Evolutionary conservation across 2,888 invertebrate species (phyloP).

Genomic region (Uloborus plumipes): DNA sequence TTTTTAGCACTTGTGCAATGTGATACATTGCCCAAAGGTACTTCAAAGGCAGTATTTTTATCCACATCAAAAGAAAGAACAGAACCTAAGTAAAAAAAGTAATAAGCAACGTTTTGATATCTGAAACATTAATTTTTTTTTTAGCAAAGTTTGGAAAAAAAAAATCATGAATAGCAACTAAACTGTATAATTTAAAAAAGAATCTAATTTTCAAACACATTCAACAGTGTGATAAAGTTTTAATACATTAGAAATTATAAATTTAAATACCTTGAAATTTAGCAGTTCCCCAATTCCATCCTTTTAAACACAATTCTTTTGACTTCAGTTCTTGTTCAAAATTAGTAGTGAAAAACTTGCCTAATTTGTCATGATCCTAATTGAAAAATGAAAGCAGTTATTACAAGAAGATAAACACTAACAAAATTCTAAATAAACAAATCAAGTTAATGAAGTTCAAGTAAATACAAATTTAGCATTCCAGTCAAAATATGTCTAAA

Average conservation of each 20-base stretch:
- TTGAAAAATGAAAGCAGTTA: constrained; percentile 65
- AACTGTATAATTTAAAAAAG: too few species aligned
- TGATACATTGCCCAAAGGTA: constrained; percentile 95
- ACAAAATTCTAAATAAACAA: too few species aligned
- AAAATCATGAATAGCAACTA: too few species aligned
- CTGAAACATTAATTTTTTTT: background rate
- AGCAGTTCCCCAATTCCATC: constrained; percentile 99
- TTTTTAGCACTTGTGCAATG: constrained; percentile 97
- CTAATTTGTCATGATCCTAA: constrained; percentile 92
- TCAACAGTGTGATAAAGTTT: too few species aligned
- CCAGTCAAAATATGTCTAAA: too few species aligned
- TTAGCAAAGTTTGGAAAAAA: background rate
- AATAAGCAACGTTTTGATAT: background rate
- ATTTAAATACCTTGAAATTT: constrained; percentile 78
- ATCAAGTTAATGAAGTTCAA: too few species aligned
- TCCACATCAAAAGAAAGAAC: constrained; percentile 64
- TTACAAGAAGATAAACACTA: background rate
- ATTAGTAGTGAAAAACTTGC: constrained; percentile 86
- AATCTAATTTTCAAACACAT: too few species aligned
- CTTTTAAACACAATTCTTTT: constrained; percentile 92
- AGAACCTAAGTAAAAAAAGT: constrained; percentile 25
- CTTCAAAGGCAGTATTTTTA: constrained; percentile 85
- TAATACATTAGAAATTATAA: too few species aligned
- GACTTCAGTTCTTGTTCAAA: constrained; percentile 85
- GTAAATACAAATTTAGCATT: too few species aligned